Evolutionary conservation across 2,888 invertebrate species (phyloP).

Genomic region (Agelastica alni): DNA sequence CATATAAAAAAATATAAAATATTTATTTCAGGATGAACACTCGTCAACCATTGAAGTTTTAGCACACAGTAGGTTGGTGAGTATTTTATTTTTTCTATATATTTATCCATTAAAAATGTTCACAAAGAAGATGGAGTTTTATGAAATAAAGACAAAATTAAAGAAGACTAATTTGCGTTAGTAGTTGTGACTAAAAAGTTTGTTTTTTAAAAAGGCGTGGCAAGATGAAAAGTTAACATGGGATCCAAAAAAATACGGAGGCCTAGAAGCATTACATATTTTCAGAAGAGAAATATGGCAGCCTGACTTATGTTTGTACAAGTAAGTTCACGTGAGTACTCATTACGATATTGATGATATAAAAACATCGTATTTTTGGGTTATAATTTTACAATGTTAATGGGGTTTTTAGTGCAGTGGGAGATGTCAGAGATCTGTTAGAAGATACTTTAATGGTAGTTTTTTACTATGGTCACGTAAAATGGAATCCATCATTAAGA

Average conservation of each 20-base stretch:
- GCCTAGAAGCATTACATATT: constrained; percentile 58
- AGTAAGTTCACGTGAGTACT: too few species aligned
- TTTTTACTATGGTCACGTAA: constrained; percentile 46
- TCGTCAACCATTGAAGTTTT: constrained; percentile 48
- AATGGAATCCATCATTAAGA: constrained; percentile 49
- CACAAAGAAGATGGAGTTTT: too few species aligned
- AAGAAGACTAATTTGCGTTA: too few species aligned
- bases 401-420: constrained; percentile 45
- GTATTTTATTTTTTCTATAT: constrained; percentile 20
- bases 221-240: constrained; percentile 65
- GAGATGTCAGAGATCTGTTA: constrained; percentile 43
- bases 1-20: too few species aligned
- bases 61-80: constrained; percentile 56
- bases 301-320: constrained; percentile 60
- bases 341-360: too few species aligned
- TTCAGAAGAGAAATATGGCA: constrained; percentile 65
- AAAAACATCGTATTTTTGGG: too few species aligned
- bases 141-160: too few species aligned
- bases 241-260: constrained; percentile 64
- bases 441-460: constrained; percentile 46
- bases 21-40: constrained; percentile 52
- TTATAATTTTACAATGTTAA: too few species aligned
- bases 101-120: neutral
- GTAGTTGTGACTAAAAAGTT: neutral
- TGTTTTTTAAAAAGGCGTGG: constrained; percentile 61